Base-by-base conservation (phyloP, 2,797 vertebrate genomes). In the Ctenosaura bakeri region DNA sequence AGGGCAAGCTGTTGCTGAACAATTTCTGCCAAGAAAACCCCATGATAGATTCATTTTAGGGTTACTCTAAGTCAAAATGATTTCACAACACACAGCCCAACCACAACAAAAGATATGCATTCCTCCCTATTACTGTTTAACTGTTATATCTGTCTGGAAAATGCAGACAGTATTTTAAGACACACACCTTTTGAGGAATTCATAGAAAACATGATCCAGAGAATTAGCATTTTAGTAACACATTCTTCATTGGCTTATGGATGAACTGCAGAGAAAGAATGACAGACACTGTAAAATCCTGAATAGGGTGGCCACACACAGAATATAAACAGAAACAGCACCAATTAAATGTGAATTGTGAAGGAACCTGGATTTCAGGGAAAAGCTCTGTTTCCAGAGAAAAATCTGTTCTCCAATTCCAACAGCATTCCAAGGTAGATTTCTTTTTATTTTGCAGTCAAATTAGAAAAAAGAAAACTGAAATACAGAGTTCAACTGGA, bases 251-350 rank as follows among this genome's bases (percentile, higher is more conserved):
- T 1, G 86, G 91, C 54, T 86, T 94, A 83, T 74, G 91, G 90
- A 91, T 95, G 95, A 92, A 88, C 52, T 91, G 32, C 91, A 0
- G 0, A 95, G 94, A 95, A 96, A 95, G 86, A 92, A 84, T 1
- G 38, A 89, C 77, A 4, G 35, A 88, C 35, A 24, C 88, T 94
- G 91, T 80, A 90, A 86, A 87, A 90, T 71, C 71, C 79, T 89
- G 85, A 35, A 77, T 90, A 78, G 85, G 12, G 83, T 81, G 88
- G 52, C 74, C 81, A 1, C 8, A 76, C 76, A 77, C 50, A 87
- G 0, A 6, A 90, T 83, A 87, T 87, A 90, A 66, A 62, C 35
- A 52, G 88, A 83, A 84, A 86, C 42, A 42, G 42, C 26, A 77
- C 46, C 78, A 87, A 73, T 77, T 66, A 35, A 86, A 92, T 77